Evolutionary conservation across 2,113 vertebrate genomes (phyloP), one percentile per base, ranked within the genome.

Genomic region (Rhea pennata): DNA sequence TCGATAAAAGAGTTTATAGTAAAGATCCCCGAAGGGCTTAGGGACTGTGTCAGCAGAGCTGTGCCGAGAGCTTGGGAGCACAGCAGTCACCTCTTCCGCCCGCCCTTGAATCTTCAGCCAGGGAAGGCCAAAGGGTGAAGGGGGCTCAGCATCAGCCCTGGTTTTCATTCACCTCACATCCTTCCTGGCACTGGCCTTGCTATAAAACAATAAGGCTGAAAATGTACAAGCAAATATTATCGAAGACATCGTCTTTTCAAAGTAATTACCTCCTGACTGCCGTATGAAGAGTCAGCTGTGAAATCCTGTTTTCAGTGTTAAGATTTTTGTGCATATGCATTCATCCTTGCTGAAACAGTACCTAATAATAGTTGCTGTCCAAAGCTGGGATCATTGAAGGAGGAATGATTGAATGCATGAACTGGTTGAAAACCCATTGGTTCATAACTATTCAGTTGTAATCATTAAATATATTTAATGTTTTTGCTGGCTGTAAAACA

Each of bases 61-160:
- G 13, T 6, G 12, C 1, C 1, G 44, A 51, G 66, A 66, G 53
- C 40, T 31, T 19, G 26, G 46, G n/a, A 46, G 21, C 1, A 0
- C 23, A 27, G 17, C 4, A 0, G 19, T 20, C 42, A 48, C 33
- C 51, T 46, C 26, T 15, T 69, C 19, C 5, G 5, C 16, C 67
- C 4, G 0, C 9, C 50, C 51, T 59, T 6, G 11, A 19, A 64
- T 46, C 13, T 16, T 62, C 36, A 48, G 22, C 23, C 39, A 7
- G 26, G 4, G 12, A 1, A 79, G 31, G 12, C 0, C 5, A 0
- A 53, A 27, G 16, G 36, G 46, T 2, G 27, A 62, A 21, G 48
- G 76, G 19, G 7, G 5, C 26, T 62, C 40, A 17, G 15, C 42
- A 29, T 29, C 0, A 0, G 9, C 19, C 14, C 19, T 82, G 44